phyloP scores from a whole-genome alignment of 2,113 vertebrate species.

The Ophiodon elongatus region DNA sequence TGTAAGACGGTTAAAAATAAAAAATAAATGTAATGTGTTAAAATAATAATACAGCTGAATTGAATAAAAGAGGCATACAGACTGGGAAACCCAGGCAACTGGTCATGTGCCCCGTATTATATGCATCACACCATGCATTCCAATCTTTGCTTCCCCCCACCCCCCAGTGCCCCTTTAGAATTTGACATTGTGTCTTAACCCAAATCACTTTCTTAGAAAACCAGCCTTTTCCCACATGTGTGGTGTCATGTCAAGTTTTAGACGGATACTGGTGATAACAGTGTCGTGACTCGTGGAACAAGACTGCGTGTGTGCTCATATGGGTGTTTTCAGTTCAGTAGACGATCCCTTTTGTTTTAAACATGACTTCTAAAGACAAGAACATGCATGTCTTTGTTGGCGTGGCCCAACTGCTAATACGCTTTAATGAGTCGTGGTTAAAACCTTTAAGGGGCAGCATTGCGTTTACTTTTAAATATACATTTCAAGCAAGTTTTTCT shows the following conservation, averaged over 20 bases:
- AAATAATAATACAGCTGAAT: background rate
- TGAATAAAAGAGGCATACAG: background rate
- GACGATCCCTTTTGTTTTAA: background rate
- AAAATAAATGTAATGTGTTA: background rate
- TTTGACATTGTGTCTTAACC: background rate
- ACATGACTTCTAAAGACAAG: background rate
- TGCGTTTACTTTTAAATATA: background rate
- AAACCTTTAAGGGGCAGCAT: too few relatives aligned
- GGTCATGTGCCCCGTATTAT: constrained; percentile 7
- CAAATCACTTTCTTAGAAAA: background rate
- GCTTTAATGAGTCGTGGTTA: background rate
- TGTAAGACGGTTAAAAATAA: background rate
- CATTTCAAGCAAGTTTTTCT: background rate
- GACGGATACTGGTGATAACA: background rate
- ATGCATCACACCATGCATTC: constrained; percentile 6
- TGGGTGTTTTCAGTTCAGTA: background rate
- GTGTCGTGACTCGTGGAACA: constrained; percentile 1
- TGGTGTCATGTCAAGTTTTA: background rate
- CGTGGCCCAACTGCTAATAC: background rate
- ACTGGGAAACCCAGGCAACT: background rate
- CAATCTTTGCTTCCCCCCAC: background rate
- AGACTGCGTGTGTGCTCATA: background rate
- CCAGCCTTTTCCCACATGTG: background rate
- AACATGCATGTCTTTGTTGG: background rate
- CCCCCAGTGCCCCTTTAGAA: background rate